Evolutionary conservation across 1,140 invertebrate genomes (phyloP), one percentile per base, ranked within the genome.

Genomic region (Aphelenchoides fujianensis): DNA sequence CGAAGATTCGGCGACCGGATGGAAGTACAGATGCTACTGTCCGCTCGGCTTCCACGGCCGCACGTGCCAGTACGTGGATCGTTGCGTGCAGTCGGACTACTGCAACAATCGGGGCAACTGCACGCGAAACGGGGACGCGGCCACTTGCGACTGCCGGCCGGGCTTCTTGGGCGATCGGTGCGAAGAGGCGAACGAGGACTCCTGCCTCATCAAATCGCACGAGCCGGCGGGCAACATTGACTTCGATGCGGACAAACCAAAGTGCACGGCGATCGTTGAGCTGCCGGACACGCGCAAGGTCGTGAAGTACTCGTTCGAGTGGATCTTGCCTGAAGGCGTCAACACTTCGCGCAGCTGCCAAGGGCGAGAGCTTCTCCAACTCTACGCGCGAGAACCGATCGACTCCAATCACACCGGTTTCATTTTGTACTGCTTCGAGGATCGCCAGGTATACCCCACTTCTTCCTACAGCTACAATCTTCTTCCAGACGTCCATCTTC

Each of bases 11-110:
- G n/a, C n/a, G n/a, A n/a, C n/a, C n/a, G n/a, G n/a, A n/a, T n/a
- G n/a, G n/a, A n/a, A n/a, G n/a, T n/a, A n/a, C n/a, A n/a, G 30
- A 28, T 86, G 86, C 74, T 41, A 70, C 0, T 86, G 85, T 74
- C 68, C 75, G 52, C 36, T 74, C 5, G 84, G 82, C 3, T 85
- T 81, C 69, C 80, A 76, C 1, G 85, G 85, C 1, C 30, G 36
- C 2, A 75, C 75, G 12, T 86, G 86, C 74, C 68, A 84, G 28
- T 68, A 52, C 30, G 53, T 81, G 62, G 70, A 82, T 48, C n/a
- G 12, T 16, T 66, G 63, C 34, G 55, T 19, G 5, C 5, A 59
- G 5, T 59, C 55, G 5, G 32, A 72, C 12, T 75, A 71, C 27
- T 75, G 74, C 48, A 72, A 59, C n/a, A 52, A 52, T 9, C 52